Conservation (phyloP, 2,797 vertebrate species). For the Dromococcyx pavoninus region DNA sequence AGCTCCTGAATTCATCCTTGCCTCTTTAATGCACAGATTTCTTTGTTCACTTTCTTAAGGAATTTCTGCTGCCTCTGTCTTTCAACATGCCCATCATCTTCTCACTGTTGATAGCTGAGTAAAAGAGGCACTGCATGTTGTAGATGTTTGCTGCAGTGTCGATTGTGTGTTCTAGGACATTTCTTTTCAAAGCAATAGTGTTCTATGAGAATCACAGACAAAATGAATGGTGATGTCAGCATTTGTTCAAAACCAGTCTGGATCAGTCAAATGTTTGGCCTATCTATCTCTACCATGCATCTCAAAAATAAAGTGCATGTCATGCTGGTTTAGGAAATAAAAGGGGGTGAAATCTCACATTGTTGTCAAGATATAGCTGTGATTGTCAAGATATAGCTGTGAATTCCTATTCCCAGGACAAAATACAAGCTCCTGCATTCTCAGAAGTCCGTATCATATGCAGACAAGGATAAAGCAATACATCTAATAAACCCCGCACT, state of each 20-base stretch:
- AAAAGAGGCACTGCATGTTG: background rate
- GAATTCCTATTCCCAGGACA: background rate
- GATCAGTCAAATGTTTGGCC: background rate
- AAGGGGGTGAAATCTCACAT: background rate
- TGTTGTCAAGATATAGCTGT: background rate
- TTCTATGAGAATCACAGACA: background rate
- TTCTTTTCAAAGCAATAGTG: slow-evolving; percentile 3
- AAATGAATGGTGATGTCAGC: background rate
- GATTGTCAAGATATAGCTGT: background rate
- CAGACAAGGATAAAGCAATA: background rate
- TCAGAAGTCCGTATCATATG: background rate
- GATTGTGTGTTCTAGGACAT: background rate
- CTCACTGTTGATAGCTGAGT: background rate
- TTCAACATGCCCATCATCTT: background rate
- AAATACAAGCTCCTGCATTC: background rate
- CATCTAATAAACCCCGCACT: background rate
- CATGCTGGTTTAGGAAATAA: background rate
- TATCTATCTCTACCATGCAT: background rate
- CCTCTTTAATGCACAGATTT: background rate
- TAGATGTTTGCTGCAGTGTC: background rate
- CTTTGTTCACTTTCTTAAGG: background rate
- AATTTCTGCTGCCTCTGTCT: background rate
- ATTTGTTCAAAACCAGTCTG: background rate
- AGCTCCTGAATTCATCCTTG: background rate
- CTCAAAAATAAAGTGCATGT: background rate